Conservation (phyloP, 37 sponge, comb jelly and placozoan species). For the Lycopodina hypogea region DNA sequence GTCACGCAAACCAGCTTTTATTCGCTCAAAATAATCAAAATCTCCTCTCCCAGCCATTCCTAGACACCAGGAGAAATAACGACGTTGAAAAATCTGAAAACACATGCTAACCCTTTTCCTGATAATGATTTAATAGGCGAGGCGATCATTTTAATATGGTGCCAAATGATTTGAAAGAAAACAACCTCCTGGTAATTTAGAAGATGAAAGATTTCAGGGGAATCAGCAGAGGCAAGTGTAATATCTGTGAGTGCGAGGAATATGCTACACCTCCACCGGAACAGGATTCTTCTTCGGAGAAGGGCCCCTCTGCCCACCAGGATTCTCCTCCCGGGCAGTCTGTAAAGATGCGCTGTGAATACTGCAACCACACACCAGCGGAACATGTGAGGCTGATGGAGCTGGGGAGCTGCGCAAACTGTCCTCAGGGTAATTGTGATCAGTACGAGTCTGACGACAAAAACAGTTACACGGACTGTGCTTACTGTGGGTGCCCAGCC, state of each 20-base stretch:
- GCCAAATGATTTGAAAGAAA: too few relatives aligned
- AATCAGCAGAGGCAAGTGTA: constrained; percentile 56
- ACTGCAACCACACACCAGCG: constrained; percentile 60
- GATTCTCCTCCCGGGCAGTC: neutral
- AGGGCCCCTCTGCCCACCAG: neutral
- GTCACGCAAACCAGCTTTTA: too few relatives aligned
- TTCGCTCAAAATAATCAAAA: too few relatives aligned
- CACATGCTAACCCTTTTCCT: too few relatives aligned
- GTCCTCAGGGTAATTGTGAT: constrained; percentile 32
- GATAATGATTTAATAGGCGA: too few relatives aligned
- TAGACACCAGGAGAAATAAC: too few relatives aligned
- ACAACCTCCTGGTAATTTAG: too few relatives aligned
- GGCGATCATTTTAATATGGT: too few relatives aligned
- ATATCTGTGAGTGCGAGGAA: constrained; percentile 53
- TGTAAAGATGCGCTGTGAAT: constrained; percentile 44
- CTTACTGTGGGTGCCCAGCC: constrained; percentile 60
- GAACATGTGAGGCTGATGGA: constrained; percentile 50
- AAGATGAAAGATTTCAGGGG: constrained; percentile 63
- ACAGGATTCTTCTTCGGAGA: neutral
- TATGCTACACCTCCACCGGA: constrained; percentile 19
- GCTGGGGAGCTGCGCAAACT: constrained; percentile 49
- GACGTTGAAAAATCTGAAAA: too few relatives aligned
- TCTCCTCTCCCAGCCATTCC: too few relatives aligned
- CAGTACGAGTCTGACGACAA: constrained; percentile 48
- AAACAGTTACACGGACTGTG: constrained; percentile 41